Evolutionary conservation across 1,140 invertebrate genomes (phyloP).

Genomic region (Batillaria attramentaria): DNA sequence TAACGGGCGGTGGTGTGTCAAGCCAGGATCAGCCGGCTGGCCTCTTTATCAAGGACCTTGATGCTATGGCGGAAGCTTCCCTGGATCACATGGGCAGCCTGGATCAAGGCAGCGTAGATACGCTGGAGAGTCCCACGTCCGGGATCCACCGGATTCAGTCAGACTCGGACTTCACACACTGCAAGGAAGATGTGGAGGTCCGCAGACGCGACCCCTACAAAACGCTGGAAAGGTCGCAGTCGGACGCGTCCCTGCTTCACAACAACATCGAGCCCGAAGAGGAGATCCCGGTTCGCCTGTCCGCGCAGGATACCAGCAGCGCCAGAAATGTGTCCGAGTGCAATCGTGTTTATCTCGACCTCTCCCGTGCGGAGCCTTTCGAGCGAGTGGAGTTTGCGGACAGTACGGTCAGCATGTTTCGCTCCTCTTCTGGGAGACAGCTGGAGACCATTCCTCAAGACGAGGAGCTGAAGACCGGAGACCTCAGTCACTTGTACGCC

Average conservation of each 20-base stretch:
- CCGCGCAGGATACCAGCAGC: slow-evolving; percentile 32
- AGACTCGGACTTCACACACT: not conserved
- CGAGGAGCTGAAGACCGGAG: slow-evolving; percentile 49
- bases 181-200: slow-evolving; percentile 17
- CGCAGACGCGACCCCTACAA: slow-evolving; percentile 51
- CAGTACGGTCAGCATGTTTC: slow-evolving; percentile 37
- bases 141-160: slow-evolving; percentile 31
- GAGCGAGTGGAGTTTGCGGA: slow-evolving; percentile 45
- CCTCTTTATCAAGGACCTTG: too few species aligned
- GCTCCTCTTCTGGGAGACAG: slow-evolving; percentile 40
- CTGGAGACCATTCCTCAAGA: slow-evolving; percentile 53
- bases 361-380: slow-evolving; percentile 55
- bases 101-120: not conserved
- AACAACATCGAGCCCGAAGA: slow-evolving; percentile 26
- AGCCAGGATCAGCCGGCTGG: too few species aligned
- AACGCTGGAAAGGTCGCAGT: slow-evolving; percentile 59
- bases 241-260: slow-evolving; percentile 52
- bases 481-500: slow-evolving; percentile 44
- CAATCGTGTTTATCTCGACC: slow-evolving; percentile 58
- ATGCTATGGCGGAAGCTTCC: slow-evolving; percentile 15
- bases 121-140: slow-evolving; percentile 27
- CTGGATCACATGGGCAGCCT: slow-evolving; percentile 6
- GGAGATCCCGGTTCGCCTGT: slow-evolving; percentile 18
- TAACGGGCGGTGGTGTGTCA: too few species aligned
- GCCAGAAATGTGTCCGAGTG: slow-evolving; percentile 60